phyloP scores from a whole-genome alignment of 1,140 invertebrate species.

The Papilio helenus region DNA sequence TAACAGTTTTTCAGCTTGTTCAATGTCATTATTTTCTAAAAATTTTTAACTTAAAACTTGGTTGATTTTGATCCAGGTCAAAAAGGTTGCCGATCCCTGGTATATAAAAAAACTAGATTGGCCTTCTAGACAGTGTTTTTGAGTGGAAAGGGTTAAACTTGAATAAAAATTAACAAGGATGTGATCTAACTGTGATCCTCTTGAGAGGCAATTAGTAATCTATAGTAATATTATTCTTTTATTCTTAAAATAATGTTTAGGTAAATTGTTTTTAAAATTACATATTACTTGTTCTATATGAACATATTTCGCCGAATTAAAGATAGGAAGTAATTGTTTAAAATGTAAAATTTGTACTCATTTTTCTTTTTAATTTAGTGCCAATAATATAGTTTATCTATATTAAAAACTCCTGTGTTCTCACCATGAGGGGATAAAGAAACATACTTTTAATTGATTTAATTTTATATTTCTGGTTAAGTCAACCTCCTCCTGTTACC shows the following conservation, averaged over 20 bases:
- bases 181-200: too few relatives aligned
- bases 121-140: neutral
- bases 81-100: neutral
- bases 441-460: conserved; percentile 50
- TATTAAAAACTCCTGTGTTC: conserved; percentile 45
- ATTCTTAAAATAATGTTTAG: neutral
- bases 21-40: too few relatives aligned
- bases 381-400: neutral
- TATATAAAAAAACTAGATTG: conserved; percentile 11
- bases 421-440: conserved; percentile 77
- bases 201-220: too few relatives aligned
- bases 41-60: too few relatives aligned
- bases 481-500: conserved; percentile 80
- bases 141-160: neutral
- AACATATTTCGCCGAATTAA: too few relatives aligned
- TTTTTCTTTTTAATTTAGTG: conserved; percentile 10
- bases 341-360: conserved; percentile 62
- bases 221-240: neutral
- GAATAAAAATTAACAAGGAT: neutral
- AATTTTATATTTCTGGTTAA: conserved; percentile 63
- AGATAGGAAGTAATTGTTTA: neutral
- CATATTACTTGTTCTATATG: too few relatives aligned
- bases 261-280: neutral
- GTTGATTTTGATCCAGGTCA: neutral
- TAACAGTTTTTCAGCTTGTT: too few relatives aligned